A percentile compares a stretch with the other conserved stretches of the same genome.
These are phyloP conservation scores for Habropoda laboriosa DNA, from an alignment of 1,140 invertebrate genomes.

Conservation along the genomic window DNA sequence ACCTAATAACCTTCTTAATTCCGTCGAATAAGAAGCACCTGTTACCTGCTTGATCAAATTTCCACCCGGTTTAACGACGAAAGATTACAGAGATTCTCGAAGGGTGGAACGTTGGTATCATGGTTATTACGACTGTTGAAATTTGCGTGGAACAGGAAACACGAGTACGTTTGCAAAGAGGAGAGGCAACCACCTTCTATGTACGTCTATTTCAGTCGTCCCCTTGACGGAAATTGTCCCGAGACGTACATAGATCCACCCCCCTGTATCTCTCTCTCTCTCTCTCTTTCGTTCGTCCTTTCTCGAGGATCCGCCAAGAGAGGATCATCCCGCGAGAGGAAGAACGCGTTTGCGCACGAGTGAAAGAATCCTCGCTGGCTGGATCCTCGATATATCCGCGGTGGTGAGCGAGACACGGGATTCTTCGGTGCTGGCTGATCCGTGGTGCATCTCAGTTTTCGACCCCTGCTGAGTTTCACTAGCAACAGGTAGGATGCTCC, in stretches of 20 bases:
- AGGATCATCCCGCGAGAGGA: conserved; percentile 46
- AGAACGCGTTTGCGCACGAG: conserved; percentile 66
- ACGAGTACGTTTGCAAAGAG: neutral
- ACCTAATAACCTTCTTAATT: too few relatives aligned
- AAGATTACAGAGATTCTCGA: neutral
- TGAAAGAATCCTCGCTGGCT: conserved; percentile 50
- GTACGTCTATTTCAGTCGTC: conserved; percentile 27
- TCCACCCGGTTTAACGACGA: neutral
- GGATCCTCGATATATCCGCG: conserved; percentile 56
- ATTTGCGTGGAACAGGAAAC: neutral
- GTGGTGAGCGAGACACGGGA: conserved; percentile 40
- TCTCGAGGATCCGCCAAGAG: conserved; percentile 46
- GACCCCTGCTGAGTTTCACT: conserved; percentile 15
- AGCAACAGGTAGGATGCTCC: conserved; percentile 64
- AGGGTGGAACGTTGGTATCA: too few relatives aligned
- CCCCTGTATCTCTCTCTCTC: too few relatives aligned
- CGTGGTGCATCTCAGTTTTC: conserved; percentile 37
- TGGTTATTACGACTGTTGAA: too few relatives aligned
- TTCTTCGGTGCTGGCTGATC: conserved; percentile 59
- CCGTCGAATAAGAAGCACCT: too few relatives aligned
- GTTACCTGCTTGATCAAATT: neutral
- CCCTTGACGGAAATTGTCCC: conserved; percentile 34
- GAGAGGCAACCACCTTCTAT: neutral
- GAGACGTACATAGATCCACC: conserved; percentile 1
- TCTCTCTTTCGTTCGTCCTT: conserved; percentile 28